A percentile compares a stretch with the other conserved stretches of the same genome.
phyloP scores from a whole-genome alignment of 2,113 vertebrate genomes.

The Phylloscopus whistleri region DNA sequence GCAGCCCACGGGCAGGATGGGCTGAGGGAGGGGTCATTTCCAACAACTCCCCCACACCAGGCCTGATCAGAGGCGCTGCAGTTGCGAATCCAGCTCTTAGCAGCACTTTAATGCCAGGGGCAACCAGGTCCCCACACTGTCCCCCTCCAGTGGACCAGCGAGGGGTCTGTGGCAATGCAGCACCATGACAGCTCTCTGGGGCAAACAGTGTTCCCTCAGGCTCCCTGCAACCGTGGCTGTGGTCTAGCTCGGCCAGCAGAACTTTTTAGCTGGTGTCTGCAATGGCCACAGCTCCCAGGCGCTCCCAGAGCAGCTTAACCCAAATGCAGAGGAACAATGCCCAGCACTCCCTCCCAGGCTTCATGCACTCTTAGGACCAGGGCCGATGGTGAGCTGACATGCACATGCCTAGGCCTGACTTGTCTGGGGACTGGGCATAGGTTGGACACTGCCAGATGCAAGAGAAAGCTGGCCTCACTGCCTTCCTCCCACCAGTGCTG shows the following conservation, averaged over 20 bases:
- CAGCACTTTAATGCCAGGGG: not conserved
- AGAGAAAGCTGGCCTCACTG: not conserved
- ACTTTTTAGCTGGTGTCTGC: not conserved
- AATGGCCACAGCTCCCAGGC: not conserved
- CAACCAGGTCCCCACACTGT: not conserved
- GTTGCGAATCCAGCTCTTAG: not conserved
- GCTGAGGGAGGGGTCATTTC: not conserved
- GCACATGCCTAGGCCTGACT: not conserved
- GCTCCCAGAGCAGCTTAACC: not conserved
- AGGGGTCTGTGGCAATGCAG: not conserved
- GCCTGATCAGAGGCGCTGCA: not conserved
- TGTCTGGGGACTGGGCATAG: not conserved
- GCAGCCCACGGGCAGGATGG: not conserved
- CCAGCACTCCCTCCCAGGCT: accelerated
- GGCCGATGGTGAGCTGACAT: accelerated
- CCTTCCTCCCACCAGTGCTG: not conserved
- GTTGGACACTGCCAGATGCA: not conserved
- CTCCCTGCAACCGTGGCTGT: not conserved
- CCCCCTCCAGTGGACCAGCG: accelerated
- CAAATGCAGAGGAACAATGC: accelerated
- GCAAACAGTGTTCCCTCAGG: not conserved
- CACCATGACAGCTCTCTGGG: not conserved
- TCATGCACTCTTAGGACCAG: accelerated
- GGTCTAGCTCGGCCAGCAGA: accelerated
- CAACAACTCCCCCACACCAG: not conserved